Evolutionary conservation across 2,113 vertebrate species (phyloP).

Genomic region (Lates calcarifer): DNA sequence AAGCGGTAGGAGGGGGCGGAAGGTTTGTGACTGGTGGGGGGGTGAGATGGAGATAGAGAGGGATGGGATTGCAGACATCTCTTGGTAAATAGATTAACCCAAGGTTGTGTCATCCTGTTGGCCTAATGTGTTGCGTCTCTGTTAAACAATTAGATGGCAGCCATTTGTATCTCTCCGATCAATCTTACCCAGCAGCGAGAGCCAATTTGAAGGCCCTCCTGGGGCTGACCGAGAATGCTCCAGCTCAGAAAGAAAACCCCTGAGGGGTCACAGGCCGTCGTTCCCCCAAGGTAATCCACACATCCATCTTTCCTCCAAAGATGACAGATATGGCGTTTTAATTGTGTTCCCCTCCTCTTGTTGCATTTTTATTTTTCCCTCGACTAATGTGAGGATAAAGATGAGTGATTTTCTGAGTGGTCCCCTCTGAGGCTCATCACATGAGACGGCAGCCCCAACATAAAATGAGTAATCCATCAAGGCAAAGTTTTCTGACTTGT

Average conservation of each 20-base stretch:
- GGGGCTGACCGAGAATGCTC: slow-evolving; percentile 67
- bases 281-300: slow-evolving; percentile 63
- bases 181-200: slow-evolving; percentile 83
- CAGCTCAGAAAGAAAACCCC: slow-evolving; percentile 62
- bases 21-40: slow-evolving; percentile 36
- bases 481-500: slow-evolving; percentile 18
- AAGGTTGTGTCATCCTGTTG: slow-evolving; percentile 84
- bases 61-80: slow-evolving; percentile 75
- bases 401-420: slow-evolving; percentile 77
- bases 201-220: slow-evolving; percentile 82
- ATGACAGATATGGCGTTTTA: slow-evolving; percentile 84
- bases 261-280: slow-evolving; percentile 67
- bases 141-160: slow-evolving; percentile 84
- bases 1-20: slow-evolving; percentile 29
- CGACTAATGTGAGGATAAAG: slow-evolving; percentile 79
- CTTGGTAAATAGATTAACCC: slow-evolving; percentile 83
- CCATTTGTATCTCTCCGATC: slow-evolving; percentile 86
- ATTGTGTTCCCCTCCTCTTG: slow-evolving; percentile 76
- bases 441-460: slow-evolving; percentile 10
- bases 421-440: slow-evolving; percentile 38
- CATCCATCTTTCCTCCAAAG: slow-evolving; percentile 77
- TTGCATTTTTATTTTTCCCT: slow-evolving; percentile 70
- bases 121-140: slow-evolving; percentile 84
- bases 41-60: slow-evolving; percentile 66
- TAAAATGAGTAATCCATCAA: slow-evolving; percentile 36